A percentile compares a stretch with the other conserved stretches of the same genome.
These are phyloP conservation scores for Corella eumyota DNA, from an alignment of 23 tunicate species.

Conservation along the genomic window DNA sequence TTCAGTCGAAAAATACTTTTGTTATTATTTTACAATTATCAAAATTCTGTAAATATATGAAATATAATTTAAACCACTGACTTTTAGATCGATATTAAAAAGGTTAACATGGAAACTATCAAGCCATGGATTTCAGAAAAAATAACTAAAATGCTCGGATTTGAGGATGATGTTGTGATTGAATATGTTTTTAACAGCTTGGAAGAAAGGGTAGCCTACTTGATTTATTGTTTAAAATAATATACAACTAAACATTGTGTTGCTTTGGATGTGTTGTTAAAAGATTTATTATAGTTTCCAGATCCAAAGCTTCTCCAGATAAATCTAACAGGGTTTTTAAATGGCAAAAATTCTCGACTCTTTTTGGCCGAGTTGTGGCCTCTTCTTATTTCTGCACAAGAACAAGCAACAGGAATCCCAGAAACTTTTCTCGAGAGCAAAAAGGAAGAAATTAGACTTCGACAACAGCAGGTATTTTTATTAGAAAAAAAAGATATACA, in stretches of 20 bases:
- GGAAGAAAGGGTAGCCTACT: constrained; percentile 25
- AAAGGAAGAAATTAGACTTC: constrained; percentile 61
- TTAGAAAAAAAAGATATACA: constrained; percentile 2
- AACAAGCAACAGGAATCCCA: constrained; percentile 75
- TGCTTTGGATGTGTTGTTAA: neutral
- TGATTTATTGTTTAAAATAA: neutral
- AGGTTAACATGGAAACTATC: constrained; percentile 68
- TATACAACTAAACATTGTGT: neutral
- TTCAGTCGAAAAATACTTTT: too few relatives aligned
- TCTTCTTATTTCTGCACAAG: constrained; percentile 74
- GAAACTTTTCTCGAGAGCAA: constrained; percentile 51
- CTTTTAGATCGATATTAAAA: constrained; percentile 54
- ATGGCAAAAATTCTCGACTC: constrained; percentile 77
- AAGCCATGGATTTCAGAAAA: constrained; percentile 85
- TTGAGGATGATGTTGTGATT: constrained; percentile 96
- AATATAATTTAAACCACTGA: too few relatives aligned
- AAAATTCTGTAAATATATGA: too few relatives aligned
- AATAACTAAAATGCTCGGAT: constrained; percentile 75
- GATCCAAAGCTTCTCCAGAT: constrained; percentile 91
- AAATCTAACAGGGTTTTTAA: constrained; percentile 89
- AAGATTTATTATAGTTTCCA: constrained; percentile 51
- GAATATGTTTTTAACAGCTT: constrained; percentile 65
- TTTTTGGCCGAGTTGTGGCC: constrained; percentile 92
- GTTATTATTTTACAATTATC: too few relatives aligned
- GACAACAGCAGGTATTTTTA: constrained; percentile 20